A percentile compares a stretch with the other conserved stretches of the same genome.
These are phyloP conservation scores for Coleophora deauratella DNA, from an alignment of 2,888 invertebrate genomes.

Conservation along the genomic window DNA sequence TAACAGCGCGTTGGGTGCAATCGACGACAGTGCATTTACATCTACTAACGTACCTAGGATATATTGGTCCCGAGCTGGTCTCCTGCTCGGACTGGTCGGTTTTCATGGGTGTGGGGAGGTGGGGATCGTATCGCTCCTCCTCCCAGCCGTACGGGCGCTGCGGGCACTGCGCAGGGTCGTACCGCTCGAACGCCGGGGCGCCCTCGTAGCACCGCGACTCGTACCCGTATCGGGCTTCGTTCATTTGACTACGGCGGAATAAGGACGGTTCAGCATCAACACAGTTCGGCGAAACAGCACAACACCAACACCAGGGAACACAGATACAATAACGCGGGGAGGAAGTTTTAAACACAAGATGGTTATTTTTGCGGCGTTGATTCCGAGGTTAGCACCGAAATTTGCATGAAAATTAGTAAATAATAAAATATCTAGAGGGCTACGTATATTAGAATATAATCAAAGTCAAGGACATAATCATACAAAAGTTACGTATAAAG, in stretches of 20 bases:
- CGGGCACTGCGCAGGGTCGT: constrained; percentile 67
- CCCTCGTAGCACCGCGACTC: constrained; percentile 69
- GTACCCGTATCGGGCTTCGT: constrained; percentile 73
- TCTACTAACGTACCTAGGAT: constrained; percentile 76
- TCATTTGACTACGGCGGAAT: constrained; percentile 65
- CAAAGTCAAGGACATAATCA: too few species aligned
- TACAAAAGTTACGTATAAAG: too few species aligned
- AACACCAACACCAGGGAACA: too few species aligned
- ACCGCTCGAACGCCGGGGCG: constrained; percentile 68
- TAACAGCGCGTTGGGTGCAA: neutral
- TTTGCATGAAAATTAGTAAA: too few species aligned
- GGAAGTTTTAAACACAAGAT: too few species aligned
- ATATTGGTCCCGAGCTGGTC: constrained; percentile 80
- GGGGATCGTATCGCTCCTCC: constrained; percentile 75
- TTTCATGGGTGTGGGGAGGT: constrained; percentile 77
- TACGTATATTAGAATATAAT: too few species aligned
- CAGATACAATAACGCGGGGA: too few species aligned
- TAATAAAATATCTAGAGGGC: too few species aligned
- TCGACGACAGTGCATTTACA: neutral
- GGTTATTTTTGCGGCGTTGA: too few species aligned
- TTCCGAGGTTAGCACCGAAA: too few species aligned
- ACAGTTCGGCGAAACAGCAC: too few species aligned
- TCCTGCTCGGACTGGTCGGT: constrained; percentile 80
- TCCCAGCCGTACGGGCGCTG: constrained; percentile 71
- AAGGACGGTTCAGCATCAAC: constrained; percentile 9